Conservation (phyloP, 2,888 invertebrate genomes). For the Thelaira solivaga region DNA sequence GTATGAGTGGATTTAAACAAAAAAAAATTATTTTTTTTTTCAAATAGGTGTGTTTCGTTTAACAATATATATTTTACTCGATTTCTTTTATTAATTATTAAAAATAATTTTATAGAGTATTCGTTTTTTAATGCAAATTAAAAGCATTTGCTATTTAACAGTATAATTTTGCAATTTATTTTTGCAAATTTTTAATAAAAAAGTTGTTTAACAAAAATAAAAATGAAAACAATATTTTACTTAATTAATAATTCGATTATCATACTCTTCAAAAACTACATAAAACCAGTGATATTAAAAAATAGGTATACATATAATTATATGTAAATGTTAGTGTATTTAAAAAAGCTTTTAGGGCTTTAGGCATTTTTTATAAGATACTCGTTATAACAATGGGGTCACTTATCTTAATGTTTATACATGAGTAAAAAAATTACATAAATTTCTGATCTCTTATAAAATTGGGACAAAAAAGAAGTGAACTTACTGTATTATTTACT, state of each 20-base stretch:
- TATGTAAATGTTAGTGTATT: not conserved
- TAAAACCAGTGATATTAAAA: not conserved
- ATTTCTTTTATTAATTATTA: not conserved
- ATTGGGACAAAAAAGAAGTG: too few relatives aligned
- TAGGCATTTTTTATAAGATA: constrained; percentile 4
- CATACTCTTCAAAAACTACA: constrained; percentile 5
- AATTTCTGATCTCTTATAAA: too few relatives aligned
- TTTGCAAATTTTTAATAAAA: not conserved
- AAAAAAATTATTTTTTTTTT: too few relatives aligned
- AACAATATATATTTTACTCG: not conserved
- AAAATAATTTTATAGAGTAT: not conserved
- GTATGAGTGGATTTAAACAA: too few relatives aligned
- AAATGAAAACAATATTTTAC: not conserved
- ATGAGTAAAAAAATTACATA: too few relatives aligned
- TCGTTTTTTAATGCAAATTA: constrained; percentile 35
- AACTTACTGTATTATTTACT: too few relatives aligned
- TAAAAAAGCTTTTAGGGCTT: constrained; percentile 24
- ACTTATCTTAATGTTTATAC: too few relatives aligned
- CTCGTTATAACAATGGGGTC: not conserved
- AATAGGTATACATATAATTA: not conserved
- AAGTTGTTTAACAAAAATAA: constrained; percentile 16
- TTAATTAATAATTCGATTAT: constrained; percentile 41
- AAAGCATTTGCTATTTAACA: constrained; percentile 42
- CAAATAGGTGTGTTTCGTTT: too few relatives aligned
- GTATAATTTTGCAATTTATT: not conserved